These are phyloP conservation scores for Lydus trimaculatus DNA, from an alignment of 2,888 invertebrate genomes.

Conservation along the genomic window DNA sequence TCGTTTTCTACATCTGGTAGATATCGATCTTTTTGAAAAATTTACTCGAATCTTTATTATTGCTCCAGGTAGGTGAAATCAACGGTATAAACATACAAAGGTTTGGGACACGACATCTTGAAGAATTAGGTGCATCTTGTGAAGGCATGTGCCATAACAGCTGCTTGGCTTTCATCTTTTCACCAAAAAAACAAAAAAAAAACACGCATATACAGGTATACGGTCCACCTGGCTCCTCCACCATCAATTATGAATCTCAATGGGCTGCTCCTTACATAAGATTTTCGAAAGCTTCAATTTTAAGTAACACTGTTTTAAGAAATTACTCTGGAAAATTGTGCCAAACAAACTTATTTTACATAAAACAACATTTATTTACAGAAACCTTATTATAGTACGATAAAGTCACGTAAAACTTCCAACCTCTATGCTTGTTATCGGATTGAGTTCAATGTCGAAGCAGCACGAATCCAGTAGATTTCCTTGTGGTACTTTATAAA, in stretches of 20 bases:
- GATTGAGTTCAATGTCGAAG: constrained; percentile 9
- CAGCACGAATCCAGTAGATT: constrained; percentile 6
- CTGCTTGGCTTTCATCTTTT: constrained; percentile 40
- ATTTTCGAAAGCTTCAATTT: not conserved
- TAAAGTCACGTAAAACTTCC: not conserved
- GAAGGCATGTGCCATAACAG: constrained; percentile 52
- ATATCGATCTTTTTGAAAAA: not conserved
- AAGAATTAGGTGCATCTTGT: constrained; percentile 40
- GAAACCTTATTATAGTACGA: not conserved
- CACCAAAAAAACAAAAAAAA: constrained; percentile 27
- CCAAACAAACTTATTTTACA: not conserved
- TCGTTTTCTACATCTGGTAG: not conserved
- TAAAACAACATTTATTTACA: not conserved
- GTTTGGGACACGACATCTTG: constrained; percentile 26
- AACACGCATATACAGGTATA: constrained; percentile 36
- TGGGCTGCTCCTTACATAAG: constrained; percentile 23
- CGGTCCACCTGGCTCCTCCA: constrained; percentile 47
- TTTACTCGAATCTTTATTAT: not conserved
- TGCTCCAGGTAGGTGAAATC: not conserved
- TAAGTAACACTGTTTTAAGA: too few species aligned
- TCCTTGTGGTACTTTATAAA: not conserved
- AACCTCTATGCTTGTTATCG: constrained; percentile 3
- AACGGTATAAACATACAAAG: not conserved
- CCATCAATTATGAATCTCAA: constrained; percentile 42
- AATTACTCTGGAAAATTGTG: not conserved